A percentile compares a stretch with the other conserved stretches of the same genome.
Evolutionary conservation across 2,797 vertebrate species (phyloP).

Genomic region (Xyrichtys novacula): DNA sequence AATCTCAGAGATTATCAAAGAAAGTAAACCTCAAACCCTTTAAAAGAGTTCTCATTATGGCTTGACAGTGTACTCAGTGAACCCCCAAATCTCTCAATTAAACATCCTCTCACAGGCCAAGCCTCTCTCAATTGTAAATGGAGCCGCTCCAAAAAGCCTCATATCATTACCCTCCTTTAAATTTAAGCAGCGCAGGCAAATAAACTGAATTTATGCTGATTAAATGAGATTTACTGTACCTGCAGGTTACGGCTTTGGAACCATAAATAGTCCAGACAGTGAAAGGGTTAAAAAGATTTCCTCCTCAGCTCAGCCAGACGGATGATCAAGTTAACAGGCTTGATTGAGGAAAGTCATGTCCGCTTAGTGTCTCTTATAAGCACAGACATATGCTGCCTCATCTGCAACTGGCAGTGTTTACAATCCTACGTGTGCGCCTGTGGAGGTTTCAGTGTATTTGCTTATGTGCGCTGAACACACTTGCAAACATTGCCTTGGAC

Average conservation of each 20-base stretch:
- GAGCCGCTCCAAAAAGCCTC: constrained; percentile 30
- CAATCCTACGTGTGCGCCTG: constrained; percentile 2
- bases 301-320: constrained; percentile 47
- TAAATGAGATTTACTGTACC: constrained; percentile 17
- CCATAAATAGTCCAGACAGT: constrained; percentile 11
- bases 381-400: constrained; percentile 54
- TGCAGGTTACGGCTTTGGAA: constrained; percentile 3
- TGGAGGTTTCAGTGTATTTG: constrained; percentile 13
- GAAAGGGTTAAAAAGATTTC: constrained; percentile 52
- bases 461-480: constrained; percentile 21
- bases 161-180: constrained; percentile 1
- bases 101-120: constrained; percentile 37
- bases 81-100: constrained; percentile 56
- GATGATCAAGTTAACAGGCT: constrained; percentile 65
- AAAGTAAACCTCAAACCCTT: constrained; percentile 46
- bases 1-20: constrained; percentile 18
- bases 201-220: background rate
- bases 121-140: constrained; percentile 30
- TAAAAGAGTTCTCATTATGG: constrained; percentile 19
- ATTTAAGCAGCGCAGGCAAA: constrained; percentile 3
- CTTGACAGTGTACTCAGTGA: constrained; percentile 39
- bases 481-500: constrained; percentile 16
- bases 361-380: constrained; percentile 62
- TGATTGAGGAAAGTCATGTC: constrained; percentile 64
- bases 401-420: constrained; percentile 40